phyloP scores from a whole-genome alignment of 1,140 invertebrate species.

The Bombus soroeensis region DNA sequence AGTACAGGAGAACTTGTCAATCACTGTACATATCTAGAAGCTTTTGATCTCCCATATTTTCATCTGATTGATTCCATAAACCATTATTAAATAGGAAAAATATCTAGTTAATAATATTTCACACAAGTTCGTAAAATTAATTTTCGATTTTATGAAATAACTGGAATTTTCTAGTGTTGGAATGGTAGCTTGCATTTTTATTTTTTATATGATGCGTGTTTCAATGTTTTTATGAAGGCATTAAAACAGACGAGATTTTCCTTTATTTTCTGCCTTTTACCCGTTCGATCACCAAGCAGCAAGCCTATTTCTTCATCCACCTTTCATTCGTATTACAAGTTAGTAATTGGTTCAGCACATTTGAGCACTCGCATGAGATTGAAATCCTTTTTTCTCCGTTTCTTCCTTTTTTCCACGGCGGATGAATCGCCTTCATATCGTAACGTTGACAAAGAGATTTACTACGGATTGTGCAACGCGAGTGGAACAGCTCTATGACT shows the following conservation, averaged over 20 bases:
- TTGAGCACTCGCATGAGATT: slow-evolving; percentile 39
- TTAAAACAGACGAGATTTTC: slow-evolving; percentile 12
- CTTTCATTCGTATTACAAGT: slow-evolving; percentile 57
- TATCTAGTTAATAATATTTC: not conserved
- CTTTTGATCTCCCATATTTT: not conserved
- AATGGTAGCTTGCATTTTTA: not conserved
- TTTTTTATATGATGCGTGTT: not conserved
- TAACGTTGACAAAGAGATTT: slow-evolving; percentile 1
- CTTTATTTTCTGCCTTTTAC: slow-evolving; percentile 36
- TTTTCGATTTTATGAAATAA: not conserved
- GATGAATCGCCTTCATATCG: not conserved
- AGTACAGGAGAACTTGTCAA: slow-evolving; percentile 3
- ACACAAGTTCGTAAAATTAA: not conserved
- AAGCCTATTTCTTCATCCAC: slow-evolving; percentile 61
- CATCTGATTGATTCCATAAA: too few species aligned
- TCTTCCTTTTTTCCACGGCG: not conserved
- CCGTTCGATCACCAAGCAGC: slow-evolving; percentile 30
- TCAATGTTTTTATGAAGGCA: not conserved
- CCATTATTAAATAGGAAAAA: not conserved
- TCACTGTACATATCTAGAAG: not conserved
- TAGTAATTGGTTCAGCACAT: slow-evolving; percentile 60
- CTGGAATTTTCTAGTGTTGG: not conserved
- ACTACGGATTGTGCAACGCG: not conserved
- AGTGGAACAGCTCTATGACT: not conserved
- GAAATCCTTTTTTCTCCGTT: not conserved